Percentiles rank a stretch among this genome's conserved stretches.
Conservation (phyloP, 2,797 vertebrate genomes). For the Phoeniculus purpureus region DNA sequence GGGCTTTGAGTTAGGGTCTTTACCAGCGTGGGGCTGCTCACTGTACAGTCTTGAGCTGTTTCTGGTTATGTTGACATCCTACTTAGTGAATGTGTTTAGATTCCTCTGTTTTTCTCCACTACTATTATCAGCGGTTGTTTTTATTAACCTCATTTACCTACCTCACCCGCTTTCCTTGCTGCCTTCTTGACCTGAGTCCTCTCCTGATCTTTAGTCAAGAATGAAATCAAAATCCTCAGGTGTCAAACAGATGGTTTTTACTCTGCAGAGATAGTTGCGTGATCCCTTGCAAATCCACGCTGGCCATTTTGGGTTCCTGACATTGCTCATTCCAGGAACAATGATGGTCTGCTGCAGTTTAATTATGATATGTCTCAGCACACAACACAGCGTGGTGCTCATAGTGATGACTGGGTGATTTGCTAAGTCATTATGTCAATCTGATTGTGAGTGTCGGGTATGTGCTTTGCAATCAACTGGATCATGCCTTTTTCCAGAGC, state of each 20-base stretch:
- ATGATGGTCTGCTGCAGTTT: neutral
- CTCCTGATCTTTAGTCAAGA: neutral
- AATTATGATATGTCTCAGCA: neutral
- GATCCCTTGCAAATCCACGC: neutral
- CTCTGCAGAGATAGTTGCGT: neutral
- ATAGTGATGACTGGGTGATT: neutral
- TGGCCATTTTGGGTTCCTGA: neutral
- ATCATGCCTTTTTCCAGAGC: neutral
- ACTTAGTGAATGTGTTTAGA: neutral
- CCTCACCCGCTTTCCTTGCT: neutral
- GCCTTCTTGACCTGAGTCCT: neutral
- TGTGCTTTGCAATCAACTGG: neutral
- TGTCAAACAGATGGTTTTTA: neutral
- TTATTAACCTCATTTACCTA: neutral
- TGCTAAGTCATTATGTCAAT: conserved; percentile 27
- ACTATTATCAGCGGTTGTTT: neutral
- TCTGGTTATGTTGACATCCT: neutral
- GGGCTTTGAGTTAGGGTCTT: neutral
- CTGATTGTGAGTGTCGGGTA: neutral
- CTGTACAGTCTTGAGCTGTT: neutral
- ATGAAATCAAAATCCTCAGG: neutral
- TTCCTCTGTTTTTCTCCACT: neutral
- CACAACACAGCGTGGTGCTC: neutral
- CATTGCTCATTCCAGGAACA: neutral
- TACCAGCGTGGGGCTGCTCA: neutral